Base-by-base conservation (phyloP, 1,140 invertebrate genomes). In the Meloidogyne floridensis region DNA sequence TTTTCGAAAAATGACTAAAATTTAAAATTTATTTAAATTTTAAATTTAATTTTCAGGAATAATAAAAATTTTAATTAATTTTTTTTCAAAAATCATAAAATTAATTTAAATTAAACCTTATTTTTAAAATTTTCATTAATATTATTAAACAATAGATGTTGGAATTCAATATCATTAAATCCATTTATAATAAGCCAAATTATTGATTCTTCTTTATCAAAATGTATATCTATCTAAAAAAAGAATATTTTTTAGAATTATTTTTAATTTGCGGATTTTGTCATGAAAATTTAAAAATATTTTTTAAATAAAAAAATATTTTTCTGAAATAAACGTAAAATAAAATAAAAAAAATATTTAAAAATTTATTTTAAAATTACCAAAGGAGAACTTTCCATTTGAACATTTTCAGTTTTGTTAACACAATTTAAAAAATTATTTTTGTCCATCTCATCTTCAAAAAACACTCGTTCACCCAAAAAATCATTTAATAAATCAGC, bases 1-100 rank as follows among this genome's bases (percentile, higher is more conserved):
- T 81, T 81, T 75, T 82, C 81, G n/a, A 82, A 82, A 54, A 82
- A 82, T 15, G 81, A 73, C 81, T 82, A 47, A 83, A 81, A 42
- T 5, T 11, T n/a, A 65, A 77, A n/a, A 42, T n/a, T 59, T 32
- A 65, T 43, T n/a, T n/a, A 15, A 54, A 20, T 65, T 71, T 32
- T 80, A 18, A 3, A 80, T n/a, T 53, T 71, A 47, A 15, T 32
- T 32, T 32, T 32, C 2, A 32, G 32, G 32, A 2, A 1, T 32
- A 32, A 32, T 32, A 32, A 32, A 32, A 32, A 32, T 32, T 32
- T 32, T 32, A 32, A 32, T 32, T 32, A 32, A 20, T 20, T 20
- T 20, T 32, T 32, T 32, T 32, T 32, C 1, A 32, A 32, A 32
- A 32, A 32, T 32, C 1, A 32, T 20, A 32, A 32, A 32, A 32